These are phyloP conservation scores for Oncopodura yosiiana DNA, from an alignment of 1,140 invertebrate species.

Conservation along the genomic window DNA sequence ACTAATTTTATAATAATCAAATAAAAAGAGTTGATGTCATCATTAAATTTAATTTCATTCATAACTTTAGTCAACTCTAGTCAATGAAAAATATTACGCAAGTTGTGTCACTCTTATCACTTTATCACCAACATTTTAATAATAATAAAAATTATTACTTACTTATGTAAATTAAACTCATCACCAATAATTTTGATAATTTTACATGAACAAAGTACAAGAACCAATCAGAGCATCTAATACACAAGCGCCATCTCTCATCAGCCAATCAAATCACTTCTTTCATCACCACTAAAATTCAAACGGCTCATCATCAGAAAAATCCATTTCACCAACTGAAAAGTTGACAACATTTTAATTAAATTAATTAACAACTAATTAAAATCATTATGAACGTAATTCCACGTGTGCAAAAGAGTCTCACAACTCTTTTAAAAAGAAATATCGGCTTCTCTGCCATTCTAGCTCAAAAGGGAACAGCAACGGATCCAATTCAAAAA, in stretches of 20 bases:
- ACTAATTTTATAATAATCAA: too few relatives aligned
- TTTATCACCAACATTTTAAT: too few relatives aligned
- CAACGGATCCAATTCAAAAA: constrained; percentile 81
- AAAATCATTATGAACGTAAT: constrained; percentile 28
- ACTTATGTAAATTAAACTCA: too few relatives aligned
- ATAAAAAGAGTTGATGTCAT: too few relatives aligned
- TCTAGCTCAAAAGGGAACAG: constrained; percentile 56
- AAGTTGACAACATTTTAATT: not conserved
- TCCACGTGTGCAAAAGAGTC: constrained; percentile 12
- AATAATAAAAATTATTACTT: too few relatives aligned
- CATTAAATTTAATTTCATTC: too few relatives aligned
- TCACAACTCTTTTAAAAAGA: constrained; percentile 15
- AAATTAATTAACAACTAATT: not conserved
- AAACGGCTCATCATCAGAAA: not conserved
- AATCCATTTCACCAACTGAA: not conserved
- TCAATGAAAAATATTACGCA: too few relatives aligned
- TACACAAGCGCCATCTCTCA: not conserved
- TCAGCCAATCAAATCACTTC: not conserved
- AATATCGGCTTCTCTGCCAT: constrained; percentile 34
- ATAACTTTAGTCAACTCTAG: too few relatives aligned
- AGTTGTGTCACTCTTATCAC: too few relatives aligned
- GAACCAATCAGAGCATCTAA: too few relatives aligned
- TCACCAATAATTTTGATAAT: too few relatives aligned
- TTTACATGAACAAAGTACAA: too few relatives aligned
- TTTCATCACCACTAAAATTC: not conserved